These are phyloP conservation scores for Lucilia cuprina DNA, from an alignment of 1,140 invertebrate genomes.

Conservation along the genomic window DNA sequence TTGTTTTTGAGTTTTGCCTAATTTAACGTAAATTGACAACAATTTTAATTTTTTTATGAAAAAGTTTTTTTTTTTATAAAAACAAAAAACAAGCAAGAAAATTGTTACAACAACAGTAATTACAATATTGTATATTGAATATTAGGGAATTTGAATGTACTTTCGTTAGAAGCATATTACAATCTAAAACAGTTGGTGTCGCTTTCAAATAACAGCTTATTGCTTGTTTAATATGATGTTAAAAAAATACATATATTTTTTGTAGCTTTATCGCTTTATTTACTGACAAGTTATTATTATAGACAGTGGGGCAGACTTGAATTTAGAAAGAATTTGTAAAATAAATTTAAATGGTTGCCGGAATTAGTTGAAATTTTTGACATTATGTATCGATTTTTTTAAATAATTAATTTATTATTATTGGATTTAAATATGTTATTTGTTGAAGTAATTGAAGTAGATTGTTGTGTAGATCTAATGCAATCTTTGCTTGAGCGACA, in stretches of 20 bases:
- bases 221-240: not conserved
- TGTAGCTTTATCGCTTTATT: not conserved
- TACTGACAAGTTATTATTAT: not conserved
- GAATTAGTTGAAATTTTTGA: too few species aligned
- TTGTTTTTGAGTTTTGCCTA: not conserved
- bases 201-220: not conserved
- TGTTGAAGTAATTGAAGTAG: too few species aligned
- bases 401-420: too few species aligned
- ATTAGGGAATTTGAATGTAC: not conserved
- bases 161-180: not conserved
- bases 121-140: not conserved
- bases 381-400: too few species aligned
- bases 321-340: too few species aligned
- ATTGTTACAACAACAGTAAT: not conserved
- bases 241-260: not conserved
- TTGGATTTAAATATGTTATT: too few species aligned
- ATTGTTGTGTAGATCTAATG: too few species aligned
- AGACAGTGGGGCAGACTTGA: not conserved
- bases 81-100: not conserved
- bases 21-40: constrained; percentile 31
- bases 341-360: too few species aligned
- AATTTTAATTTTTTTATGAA: constrained; percentile 13
- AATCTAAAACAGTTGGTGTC: not conserved
- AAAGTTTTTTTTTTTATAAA: not conserved
- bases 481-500: too few species aligned